Evolutionary conservation across 2,797 vertebrate species (phyloP).

Genomic region (Anas capensis): DNA sequence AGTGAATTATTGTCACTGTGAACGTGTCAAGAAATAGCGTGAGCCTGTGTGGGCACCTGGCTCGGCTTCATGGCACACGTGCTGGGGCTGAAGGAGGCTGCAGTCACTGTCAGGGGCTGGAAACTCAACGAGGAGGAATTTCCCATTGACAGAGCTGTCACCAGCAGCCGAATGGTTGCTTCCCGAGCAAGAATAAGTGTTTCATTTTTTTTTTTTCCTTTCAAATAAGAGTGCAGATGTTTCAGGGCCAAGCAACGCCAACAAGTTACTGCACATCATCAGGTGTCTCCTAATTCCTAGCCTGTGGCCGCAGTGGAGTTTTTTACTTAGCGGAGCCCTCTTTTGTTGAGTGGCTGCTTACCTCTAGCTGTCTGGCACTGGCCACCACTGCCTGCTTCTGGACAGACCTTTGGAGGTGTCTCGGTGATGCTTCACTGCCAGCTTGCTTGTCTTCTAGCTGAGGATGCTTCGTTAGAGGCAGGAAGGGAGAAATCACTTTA

Average conservation of each 20-base stretch:
- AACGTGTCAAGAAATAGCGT: fast-evolving
- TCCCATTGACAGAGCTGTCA: not conserved
- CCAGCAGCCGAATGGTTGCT: not conserved
- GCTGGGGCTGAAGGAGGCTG: not conserved
- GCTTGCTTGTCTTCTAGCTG: not conserved
- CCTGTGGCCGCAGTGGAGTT: not conserved
- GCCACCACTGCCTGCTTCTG: not conserved
- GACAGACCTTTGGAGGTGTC: not conserved
- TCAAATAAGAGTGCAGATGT: not conserved
- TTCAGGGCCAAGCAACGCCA: not conserved
- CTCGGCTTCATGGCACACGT: fast-evolving
- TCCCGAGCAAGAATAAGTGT: not conserved
- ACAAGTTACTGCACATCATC: not conserved
- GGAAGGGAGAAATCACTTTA: conserved; percentile 36
- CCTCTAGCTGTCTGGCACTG: not conserved
- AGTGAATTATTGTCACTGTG: not conserved
- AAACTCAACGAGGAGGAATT: not conserved
- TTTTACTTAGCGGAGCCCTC: not conserved
- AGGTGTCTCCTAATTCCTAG: not conserved
- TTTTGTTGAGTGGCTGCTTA: not conserved
- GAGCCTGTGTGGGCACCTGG: not conserved
- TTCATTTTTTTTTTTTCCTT: not conserved
- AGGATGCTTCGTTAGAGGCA: not conserved
- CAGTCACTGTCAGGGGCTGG: fast-evolving
- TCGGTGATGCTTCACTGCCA: not conserved